phyloP scores from a whole-genome alignment of 2,888 invertebrate genomes.

The Caenorhabditis sulstoni region DNA sequence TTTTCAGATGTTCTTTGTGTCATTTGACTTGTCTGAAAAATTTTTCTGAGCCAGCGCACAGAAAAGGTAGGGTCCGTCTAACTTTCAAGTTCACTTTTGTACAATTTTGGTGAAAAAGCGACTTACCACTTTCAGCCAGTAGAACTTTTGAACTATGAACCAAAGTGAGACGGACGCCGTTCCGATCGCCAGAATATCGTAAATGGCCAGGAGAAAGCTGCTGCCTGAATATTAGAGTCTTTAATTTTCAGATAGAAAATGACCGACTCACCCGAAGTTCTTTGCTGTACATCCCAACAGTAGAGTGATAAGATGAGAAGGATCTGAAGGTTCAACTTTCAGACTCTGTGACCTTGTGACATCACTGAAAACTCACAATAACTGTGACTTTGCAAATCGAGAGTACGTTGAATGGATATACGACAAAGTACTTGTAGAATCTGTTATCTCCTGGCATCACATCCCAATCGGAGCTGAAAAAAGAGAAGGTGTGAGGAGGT shows the following conservation, averaged over 20 bases:
- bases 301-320: conserved; percentile 40
- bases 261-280: conserved; percentile 10
- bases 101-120: no score
- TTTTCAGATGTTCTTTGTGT: no score
- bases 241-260: not conserved
- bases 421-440: conserved; percentile 58
- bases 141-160: conserved; percentile 68
- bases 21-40: no score
- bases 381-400: conserved; percentile 48
- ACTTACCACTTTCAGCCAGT: conserved; percentile 64
- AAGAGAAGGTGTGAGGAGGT: not conserved
- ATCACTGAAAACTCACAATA: conserved; percentile 38
- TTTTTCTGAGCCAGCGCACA: no score
- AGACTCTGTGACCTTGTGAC: not conserved
- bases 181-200: conserved; percentile 56
- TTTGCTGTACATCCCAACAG: conserved; percentile 42
- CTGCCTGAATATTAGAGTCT: conserved; percentile 8
- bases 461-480: conserved; percentile 42
- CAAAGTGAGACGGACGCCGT: conserved; percentile 58
- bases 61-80: no score
- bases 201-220: conserved; percentile 51
- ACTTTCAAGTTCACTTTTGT: no score
- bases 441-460: conserved; percentile 57
- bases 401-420: conserved; percentile 58
- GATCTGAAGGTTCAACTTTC: conserved; percentile 9